Evolutionary conservation across 1,140 invertebrate genomes (phyloP).

Genomic region (Lucilia sericata): DNA sequence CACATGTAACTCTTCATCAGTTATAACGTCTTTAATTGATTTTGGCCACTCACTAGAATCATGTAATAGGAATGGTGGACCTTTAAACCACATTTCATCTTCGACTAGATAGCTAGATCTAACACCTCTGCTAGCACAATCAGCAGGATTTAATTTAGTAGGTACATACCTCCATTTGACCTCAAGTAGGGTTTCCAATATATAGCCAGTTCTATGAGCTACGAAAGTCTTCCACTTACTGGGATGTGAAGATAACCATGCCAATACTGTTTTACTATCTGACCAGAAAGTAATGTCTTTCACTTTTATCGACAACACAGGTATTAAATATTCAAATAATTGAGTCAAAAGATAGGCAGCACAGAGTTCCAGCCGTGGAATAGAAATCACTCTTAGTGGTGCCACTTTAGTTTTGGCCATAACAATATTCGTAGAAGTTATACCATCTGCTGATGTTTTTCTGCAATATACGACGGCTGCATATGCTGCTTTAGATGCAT

Average conservation of each 20-base stretch:
- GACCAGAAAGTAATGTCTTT: background rate
- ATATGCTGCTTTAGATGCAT: background rate
- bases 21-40: background rate
- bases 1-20: background rate
- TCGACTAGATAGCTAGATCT: background rate
- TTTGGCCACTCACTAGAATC: background rate
- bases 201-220: background rate
- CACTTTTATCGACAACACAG: background rate
- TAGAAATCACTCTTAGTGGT: background rate
- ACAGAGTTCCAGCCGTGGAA: background rate
- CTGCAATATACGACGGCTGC: background rate
- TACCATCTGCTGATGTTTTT: background rate
- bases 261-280: background rate
- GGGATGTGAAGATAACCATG: background rate
- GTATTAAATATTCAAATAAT: background rate
- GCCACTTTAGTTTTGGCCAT: background rate
- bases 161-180: background rate
- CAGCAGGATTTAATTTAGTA: background rate
- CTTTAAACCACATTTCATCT: background rate
- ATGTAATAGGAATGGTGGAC: background rate
- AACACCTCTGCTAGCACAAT: background rate
- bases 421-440: background rate
- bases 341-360: background rate
- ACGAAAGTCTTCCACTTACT: background rate
- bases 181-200: background rate